These are phyloP conservation scores for Iselma pallidipennis DNA, from an alignment of 2,888 invertebrate genomes.

Conservation along the genomic window DNA sequence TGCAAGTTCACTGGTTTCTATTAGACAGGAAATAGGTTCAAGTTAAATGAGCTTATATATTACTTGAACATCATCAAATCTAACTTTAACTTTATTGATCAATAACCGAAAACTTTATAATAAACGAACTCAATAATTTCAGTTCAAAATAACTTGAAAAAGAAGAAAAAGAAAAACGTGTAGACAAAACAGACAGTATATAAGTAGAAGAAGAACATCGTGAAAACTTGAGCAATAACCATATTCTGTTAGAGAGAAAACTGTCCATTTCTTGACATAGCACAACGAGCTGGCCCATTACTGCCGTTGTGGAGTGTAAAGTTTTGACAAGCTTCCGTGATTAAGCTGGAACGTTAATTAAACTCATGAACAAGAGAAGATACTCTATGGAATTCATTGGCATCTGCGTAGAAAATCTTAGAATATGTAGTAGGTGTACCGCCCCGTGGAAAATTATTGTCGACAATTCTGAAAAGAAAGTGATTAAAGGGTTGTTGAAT, in stretches of 20 bases:
- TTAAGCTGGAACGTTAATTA: conserved; percentile 29
- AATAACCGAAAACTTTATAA: background rate
- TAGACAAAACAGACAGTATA: too few relatives aligned
- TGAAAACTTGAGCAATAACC: conserved; percentile 21
- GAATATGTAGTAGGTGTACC: too few relatives aligned
- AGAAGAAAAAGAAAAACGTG: too few relatives aligned
- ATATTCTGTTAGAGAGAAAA: conserved; percentile 17
- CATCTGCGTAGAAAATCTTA: background rate
- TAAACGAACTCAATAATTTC: too few relatives aligned
- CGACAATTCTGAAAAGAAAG: too few relatives aligned
- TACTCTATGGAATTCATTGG: background rate
- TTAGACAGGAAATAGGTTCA: background rate
- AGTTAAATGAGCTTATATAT: background rate
- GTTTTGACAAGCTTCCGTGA: conserved; percentile 28
- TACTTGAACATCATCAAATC: background rate
- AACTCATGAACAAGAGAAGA: conserved; percentile 20
- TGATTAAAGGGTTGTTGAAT: too few relatives aligned
- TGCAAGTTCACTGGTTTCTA: background rate
- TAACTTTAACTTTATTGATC: background rate
- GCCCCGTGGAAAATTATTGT: too few relatives aligned
- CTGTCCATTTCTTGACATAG: conserved; percentile 16
- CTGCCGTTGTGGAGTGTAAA: conserved; percentile 22
- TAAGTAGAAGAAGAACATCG: conserved; percentile 24
- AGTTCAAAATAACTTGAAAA: too few relatives aligned
- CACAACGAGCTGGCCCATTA: conserved; percentile 17